Evolutionary conservation across 2,113 vertebrate genomes (phyloP), one percentile per base, ranked within the genome.

Genomic region (Xiphorhynchus elegans): DNA sequence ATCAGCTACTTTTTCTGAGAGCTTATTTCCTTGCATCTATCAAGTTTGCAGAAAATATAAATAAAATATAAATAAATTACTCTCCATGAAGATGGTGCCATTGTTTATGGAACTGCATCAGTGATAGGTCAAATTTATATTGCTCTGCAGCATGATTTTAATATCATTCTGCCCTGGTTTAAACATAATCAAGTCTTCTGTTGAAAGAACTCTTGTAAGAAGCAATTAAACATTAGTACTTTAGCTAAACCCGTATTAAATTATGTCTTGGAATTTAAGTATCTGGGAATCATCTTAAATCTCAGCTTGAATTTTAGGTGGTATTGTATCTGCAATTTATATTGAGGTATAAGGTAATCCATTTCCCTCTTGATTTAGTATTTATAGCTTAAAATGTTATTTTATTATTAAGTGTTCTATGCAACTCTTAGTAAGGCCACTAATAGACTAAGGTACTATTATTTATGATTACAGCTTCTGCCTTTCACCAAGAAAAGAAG

Each of bases 261-360:
- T 98, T 97, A 96, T 93, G 89, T 37, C 69, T 91, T 76, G 70
- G 86, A 90, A 96, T 96, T 96, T 95, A 97, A 97, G 93, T 97
- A 96, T 86, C 85, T 94, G 78, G 31, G 93, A 93, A 93, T 95
- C 88, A 86, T 91, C 95, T 96, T 96, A 97, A 97, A 97, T 97
- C 96, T 98, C 70, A 91, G 74, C 90, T 93, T 89, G 72, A 91
- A 74, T 96, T 97, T 92, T 81, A 91, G 63, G 62, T 76, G 40
- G 44, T 92, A 80, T 94, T 84, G 75, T 84, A 92, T 63, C 42
- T 56, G 75, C 89, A 93, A 95, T 96, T 84, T 96, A 76, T 92
- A 95, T 49, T 90, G 82, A 94, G 37, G 50, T 95, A 50, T 52
- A 90, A 84, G 47, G 50, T 66, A 93, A 77, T 92, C 44, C 9